phyloP scores from a whole-genome alignment of 2,888 invertebrate species.

The Drepana falcataria region DNA sequence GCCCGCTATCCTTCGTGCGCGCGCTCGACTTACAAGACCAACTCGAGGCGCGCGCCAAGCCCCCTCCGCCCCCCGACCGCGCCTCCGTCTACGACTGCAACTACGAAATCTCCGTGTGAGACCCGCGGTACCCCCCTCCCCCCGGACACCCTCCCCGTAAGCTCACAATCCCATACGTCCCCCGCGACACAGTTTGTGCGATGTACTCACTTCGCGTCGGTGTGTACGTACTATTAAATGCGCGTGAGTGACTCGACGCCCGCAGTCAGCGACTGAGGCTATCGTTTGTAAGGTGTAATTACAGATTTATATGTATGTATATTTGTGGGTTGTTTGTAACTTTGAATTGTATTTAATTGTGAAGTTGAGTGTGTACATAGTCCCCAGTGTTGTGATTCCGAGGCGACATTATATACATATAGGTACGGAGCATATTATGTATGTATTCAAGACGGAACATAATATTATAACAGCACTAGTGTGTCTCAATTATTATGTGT shows the following conservation, averaged over 20 bases:
- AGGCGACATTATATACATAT: slow-evolving; percentile 36
- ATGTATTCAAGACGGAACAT: slow-evolving; percentile 6
- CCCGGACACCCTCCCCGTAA: slow-evolving; percentile 2
- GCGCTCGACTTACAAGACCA: slow-evolving; percentile 94
- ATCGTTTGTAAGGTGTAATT: slow-evolving; percentile 29
- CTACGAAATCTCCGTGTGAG: slow-evolving; percentile 96
- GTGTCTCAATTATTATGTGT: slow-evolving; percentile 37
- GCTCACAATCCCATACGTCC: too few relatives aligned
- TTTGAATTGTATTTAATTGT: slow-evolving; percentile 32
- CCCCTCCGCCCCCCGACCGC: slow-evolving; percentile 84
- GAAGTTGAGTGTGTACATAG: slow-evolving; percentile 56
- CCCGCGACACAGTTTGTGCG: too few relatives aligned
- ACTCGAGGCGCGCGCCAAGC: slow-evolving; percentile 85
- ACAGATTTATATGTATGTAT: slow-evolving; percentile 61
- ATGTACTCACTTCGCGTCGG: too few relatives aligned
- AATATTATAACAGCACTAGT: slow-evolving; percentile 21
- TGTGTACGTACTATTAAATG: background rate
- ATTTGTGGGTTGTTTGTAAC: slow-evolving; percentile 53
- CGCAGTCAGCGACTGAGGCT: slow-evolving; percentile 16
- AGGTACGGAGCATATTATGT: slow-evolving; percentile 9
- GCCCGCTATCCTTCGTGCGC: slow-evolving; percentile 93
- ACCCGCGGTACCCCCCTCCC: slow-evolving; percentile 6
- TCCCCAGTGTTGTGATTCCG: slow-evolving; percentile 66
- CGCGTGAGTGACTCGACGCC: slow-evolving; percentile 5
- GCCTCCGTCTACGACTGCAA: slow-evolving; percentile 96